Evolutionary conservation across 2,113 vertebrate genomes (phyloP), one percentile per base, ranked within the genome.

Genomic region (Megaceryle torquata): DNA sequence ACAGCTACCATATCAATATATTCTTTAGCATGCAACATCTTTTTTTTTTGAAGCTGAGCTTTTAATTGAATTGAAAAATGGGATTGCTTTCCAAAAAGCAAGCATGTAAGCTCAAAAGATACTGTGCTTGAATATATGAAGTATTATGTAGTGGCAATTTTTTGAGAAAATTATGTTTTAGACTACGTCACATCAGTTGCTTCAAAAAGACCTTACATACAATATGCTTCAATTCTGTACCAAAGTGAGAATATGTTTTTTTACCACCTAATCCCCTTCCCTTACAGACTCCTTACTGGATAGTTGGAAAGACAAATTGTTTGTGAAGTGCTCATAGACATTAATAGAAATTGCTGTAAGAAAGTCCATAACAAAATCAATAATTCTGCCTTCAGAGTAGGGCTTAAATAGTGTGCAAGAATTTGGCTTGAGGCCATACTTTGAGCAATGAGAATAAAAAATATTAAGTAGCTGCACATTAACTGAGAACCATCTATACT

Each of bases 371-470:
- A 71, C 15, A 79, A 88, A 97, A 95, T 97, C 81, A 64, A 84
- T 92, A 86, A 68, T 29, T 41, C 35, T 89, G 8, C 21, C 43
- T 57, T 91, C 61, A 64, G 43, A 68, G 13, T 10, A 79, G 35
- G 61, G 28, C 16, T 93, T 92, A 77, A 92, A 75, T 43, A 64
- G 26, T 10, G 6, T 79, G 24, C 33, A 91, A 44, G 64, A 67
- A 76, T 92, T 93, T 95, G 94, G 86, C 77, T 91, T 57, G 43
- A 43, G 29, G 69, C 86, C 91, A 68, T 60, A 92, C 48, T 57
- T 82, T 89, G 21, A 89, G 33, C 65, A 92, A 93, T 48, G 41
- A 93, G 35, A 67, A 86, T 95, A 78, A 95, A 74, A 93, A 86
- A 71, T 83, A 93, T 46, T 67, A 70, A 80, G 22, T 50, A 31